Base-by-base conservation (phyloP, 1,140 invertebrate species). In the Platorchestia sp. region DNA sequence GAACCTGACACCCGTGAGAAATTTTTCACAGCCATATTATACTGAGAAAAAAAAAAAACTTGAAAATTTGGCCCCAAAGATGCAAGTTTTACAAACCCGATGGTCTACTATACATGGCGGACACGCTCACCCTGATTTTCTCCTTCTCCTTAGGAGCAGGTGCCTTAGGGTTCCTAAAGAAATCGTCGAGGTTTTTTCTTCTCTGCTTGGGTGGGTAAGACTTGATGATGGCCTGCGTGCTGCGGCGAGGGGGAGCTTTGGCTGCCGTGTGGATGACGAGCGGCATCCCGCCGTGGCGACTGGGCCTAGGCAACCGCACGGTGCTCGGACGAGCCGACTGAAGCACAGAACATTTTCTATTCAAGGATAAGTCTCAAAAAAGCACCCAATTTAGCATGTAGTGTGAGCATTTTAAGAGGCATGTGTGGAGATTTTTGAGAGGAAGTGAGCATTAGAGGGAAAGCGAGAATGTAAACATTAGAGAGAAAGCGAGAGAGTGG, bases 241-340 rank as follows among this genome's bases (percentile, higher is more conserved):
- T 59, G 10, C 45, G 43, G 41, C 51, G 45, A 3, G 95, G 95
- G 43, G 47, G 95, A 93, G 95, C 95, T 45, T 86, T 53, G n/a
- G 95, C 95, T 36, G 45, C 75, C 16, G 97, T 97, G 16, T 75
- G 95, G 42, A 95, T 59, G 95, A 95, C 47, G 43, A 95, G 36
- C 0, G 95, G 89, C 0, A 43, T 53, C 6, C 59, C 45, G 0
- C 42, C 86, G 75, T 95, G 95, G 42, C 53, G 75, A 41, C 36
- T 0, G 42, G 87, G 87, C 7, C 93, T 45, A 27, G 95, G 95
- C 75, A 96, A 45, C 42, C 45, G 16, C 59, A 95, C 42, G 3
- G 95, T 91, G 87, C 59, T 41, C 27, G 96, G 86, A 14, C 95
- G 41, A 0, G 0, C 27, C 6, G 43, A 10, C 45, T 93, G 91